A percentile compares a stretch with the other conserved stretches of the same genome.
phyloP scores from a whole-genome alignment of 2,888 invertebrate species.

The Nysson spinosus region DNA sequence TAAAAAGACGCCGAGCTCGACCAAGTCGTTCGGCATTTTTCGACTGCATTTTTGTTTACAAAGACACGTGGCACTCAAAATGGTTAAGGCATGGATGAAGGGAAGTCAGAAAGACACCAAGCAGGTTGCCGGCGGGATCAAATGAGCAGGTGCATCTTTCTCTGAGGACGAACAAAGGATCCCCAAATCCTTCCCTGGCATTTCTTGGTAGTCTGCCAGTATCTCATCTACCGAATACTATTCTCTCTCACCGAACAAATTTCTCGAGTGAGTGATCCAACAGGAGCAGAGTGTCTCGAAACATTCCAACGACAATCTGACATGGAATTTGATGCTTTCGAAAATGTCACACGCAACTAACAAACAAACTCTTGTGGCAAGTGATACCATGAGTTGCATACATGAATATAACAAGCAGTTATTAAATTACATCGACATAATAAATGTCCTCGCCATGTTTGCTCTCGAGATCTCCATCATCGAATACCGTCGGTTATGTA shows the following conservation, averaged over 20 bases:
- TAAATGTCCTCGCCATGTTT: too few species aligned
- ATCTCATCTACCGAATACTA: conserved; percentile 16
- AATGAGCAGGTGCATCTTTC: conserved; percentile 66
- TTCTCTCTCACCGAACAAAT: conserved; percentile 28
- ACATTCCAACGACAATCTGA: conserved; percentile 11
- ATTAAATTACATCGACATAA: too few species aligned
- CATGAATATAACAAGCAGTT: too few species aligned
- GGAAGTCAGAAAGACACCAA: conserved; percentile 33
- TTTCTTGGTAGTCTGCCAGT: conserved; percentile 7
- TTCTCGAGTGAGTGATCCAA: conserved; percentile 28
- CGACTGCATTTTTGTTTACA: too few species aligned
- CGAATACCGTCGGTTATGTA: too few species aligned
- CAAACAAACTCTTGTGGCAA: too few species aligned
- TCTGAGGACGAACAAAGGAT: conserved; percentile 59
- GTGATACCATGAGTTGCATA: too few species aligned
- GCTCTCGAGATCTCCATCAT: too few species aligned
- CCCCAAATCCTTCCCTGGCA: conserved; percentile 32
- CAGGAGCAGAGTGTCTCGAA: background rate
- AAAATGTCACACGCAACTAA: too few species aligned
- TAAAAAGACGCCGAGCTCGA: too few species aligned
- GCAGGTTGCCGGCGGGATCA: conserved; percentile 54
- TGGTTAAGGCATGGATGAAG: conserved; percentile 1
- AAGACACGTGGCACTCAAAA: too few species aligned
- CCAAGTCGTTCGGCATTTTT: too few species aligned
- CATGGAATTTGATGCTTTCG: conserved; percentile 31